These are phyloP conservation scores for Henricia sp. DNA, from an alignment of 53 echinoderm and acorn worm genomes.

Conservation along the genomic window DNA sequence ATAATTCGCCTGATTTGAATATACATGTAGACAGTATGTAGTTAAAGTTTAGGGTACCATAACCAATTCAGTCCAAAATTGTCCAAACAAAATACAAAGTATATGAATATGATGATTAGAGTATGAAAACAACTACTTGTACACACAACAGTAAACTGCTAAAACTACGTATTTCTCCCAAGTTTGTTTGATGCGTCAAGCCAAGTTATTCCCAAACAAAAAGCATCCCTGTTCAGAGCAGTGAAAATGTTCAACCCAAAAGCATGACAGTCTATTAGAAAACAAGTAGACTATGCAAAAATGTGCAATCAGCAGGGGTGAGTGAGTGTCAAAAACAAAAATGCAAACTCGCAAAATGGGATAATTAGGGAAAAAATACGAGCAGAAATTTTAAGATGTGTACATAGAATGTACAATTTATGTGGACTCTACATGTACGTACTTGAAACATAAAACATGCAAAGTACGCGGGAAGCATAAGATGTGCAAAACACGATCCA, in stretches of 20 bases:
- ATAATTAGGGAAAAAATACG: conserved; percentile 1
- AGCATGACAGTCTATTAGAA: conserved; percentile 47
- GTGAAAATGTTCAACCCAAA: conserved; percentile 43
- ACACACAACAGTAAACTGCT: neutral
- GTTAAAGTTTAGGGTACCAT: conserved; percentile 50
- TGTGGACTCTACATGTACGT: no score
- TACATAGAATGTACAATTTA: no score
- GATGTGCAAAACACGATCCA: no score
- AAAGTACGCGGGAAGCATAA: conserved; percentile 6
- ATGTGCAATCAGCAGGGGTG: conserved; percentile 51
- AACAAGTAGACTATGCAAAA: conserved; percentile 29
- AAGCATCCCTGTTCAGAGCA: conserved; percentile 23
- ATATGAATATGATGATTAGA: neutral
- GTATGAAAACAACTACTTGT: neutral
- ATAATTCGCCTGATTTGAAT: no score
- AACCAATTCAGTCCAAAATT: conserved; percentile 47
- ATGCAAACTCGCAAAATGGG: neutral
- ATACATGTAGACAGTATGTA: conserved; percentile 9
- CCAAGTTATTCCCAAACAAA: neutral
- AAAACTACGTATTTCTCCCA: neutral
- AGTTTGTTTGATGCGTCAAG: neutral
- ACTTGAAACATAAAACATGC: conserved; percentile 53
- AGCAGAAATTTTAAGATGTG: no score
- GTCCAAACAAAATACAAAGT: conserved; percentile 2
- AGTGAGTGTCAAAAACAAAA: neutral